Conservation (phyloP, 1,140 invertebrate genomes). For the Drosophila fuyamai region DNA sequence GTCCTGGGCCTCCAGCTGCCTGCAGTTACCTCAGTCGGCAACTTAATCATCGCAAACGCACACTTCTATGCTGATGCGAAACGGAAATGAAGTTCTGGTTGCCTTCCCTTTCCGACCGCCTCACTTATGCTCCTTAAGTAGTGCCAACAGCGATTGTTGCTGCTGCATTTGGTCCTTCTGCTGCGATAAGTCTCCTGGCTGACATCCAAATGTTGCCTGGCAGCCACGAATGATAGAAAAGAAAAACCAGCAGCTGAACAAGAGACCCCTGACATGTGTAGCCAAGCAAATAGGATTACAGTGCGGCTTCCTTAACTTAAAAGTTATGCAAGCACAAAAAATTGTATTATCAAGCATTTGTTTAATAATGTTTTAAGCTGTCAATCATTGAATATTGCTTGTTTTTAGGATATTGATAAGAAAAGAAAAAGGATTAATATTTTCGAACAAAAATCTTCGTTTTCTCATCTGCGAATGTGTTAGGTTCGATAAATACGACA, state of each 20-base stretch:
- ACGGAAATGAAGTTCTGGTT: conserved; percentile 49
- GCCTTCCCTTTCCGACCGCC: conserved; percentile 17
- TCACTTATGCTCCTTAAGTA: conserved; percentile 25
- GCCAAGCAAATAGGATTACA: conserved; percentile 14
- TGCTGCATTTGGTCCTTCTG: conserved; percentile 6
- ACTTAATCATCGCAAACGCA: conserved; percentile 37
- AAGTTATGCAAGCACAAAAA: neutral
- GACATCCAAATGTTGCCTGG: conserved; percentile 30
- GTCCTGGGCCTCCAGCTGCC: conserved; percentile 29
- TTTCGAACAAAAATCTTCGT: no score
- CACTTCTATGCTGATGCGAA: conserved; percentile 31
- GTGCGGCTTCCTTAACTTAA: neutral
- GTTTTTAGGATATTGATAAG: no score
- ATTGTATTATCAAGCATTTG: no score
- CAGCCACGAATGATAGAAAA: conserved; percentile 15
- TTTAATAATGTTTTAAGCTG: no score
- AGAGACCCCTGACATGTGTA: conserved; percentile 41
- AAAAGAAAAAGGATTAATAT: no score
- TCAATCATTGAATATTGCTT: no score
- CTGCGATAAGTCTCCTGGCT: conserved; percentile 45
- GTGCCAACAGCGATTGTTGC: conserved; percentile 34
- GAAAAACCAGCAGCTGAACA: conserved; percentile 11
- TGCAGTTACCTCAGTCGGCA: conserved; percentile 19
- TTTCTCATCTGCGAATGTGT: no score
- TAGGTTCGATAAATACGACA: no score